A percentile compares a stretch with the other conserved stretches of the same genome.
These are phyloP conservation scores for Dolichopus griseipennis DNA, from an alignment of 2,888 invertebrate genomes.

Conservation along the genomic window DNA sequence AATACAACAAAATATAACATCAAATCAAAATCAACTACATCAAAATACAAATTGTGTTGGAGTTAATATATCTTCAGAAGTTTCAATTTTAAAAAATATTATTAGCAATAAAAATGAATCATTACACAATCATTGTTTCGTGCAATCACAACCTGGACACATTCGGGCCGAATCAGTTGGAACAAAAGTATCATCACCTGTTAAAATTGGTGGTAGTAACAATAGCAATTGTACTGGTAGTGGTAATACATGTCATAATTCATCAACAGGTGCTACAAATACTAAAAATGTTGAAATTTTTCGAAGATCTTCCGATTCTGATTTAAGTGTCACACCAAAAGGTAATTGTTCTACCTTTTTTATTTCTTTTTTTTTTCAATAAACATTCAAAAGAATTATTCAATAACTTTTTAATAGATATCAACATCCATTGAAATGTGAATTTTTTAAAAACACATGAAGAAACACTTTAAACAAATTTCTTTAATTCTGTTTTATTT, in stretches of 20 bases:
- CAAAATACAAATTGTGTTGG: slow-evolving; percentile 23
- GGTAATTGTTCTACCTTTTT: slow-evolving; percentile 49
- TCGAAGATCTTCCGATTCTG: slow-evolving; percentile 85
- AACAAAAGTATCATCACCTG: slow-evolving; percentile 22
- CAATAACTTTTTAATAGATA: too few species aligned
- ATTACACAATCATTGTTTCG: not conserved
- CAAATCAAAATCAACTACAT: slow-evolving; percentile 40
- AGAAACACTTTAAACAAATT: too few species aligned
- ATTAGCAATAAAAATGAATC: not conserved
- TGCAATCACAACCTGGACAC: slow-evolving; percentile 33
- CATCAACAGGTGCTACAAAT: slow-evolving; percentile 45
- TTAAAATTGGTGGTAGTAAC: slow-evolving; percentile 27
- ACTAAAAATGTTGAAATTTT: slow-evolving; percentile 51
- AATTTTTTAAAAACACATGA: too few species aligned
- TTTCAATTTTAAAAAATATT: not conserved
- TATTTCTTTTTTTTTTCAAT: too few species aligned
- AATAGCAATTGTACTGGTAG: slow-evolving; percentile 32
- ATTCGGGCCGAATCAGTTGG: slow-evolving; percentile 29
- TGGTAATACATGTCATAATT: slow-evolving; percentile 29
- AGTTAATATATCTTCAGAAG: not conserved
- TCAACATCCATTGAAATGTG: too few species aligned
- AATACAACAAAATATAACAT: slow-evolving; percentile 22
- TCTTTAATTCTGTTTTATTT: too few species aligned
- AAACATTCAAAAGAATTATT: too few species aligned
- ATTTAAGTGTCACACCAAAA: slow-evolving; percentile 86